Conservation (phyloP, 2,888 invertebrate species). For the Arrhopalites spinosus region DNA sequence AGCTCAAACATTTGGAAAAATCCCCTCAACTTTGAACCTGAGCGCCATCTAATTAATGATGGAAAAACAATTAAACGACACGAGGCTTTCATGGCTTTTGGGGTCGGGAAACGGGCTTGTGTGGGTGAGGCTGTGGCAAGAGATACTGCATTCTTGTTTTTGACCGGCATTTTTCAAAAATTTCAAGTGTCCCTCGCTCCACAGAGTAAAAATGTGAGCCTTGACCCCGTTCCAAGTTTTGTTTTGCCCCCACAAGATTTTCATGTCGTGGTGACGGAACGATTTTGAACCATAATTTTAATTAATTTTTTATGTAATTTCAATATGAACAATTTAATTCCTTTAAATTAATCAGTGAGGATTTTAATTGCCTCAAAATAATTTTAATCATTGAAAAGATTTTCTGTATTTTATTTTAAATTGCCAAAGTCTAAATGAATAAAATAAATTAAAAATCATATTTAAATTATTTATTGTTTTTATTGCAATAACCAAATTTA, state of each 20-base stretch:
- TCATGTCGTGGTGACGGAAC: not conserved
- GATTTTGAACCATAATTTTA: too few species aligned
- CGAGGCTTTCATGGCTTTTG: constrained; percentile 5
- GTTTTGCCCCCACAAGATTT: not conserved
- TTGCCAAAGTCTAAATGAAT: too few species aligned
- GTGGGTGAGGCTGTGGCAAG: not conserved
- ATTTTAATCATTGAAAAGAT: too few species aligned
- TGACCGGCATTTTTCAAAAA: not conserved
- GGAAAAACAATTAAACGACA: not conserved
- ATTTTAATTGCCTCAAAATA: too few species aligned
- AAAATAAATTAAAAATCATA: too few species aligned
- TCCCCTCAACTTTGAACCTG: not conserved
- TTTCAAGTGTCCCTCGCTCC: not conserved
- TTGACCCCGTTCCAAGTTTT: not conserved
- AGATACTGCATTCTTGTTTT: constrained; percentile 20
- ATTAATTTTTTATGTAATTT: too few species aligned
- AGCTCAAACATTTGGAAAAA: not conserved
- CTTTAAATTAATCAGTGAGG: too few species aligned
- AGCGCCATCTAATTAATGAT: not conserved
- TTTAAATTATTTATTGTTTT: too few species aligned
- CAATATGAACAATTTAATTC: too few species aligned
- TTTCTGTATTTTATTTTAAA: too few species aligned
- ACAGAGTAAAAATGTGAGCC: not conserved
- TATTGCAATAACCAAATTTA: too few species aligned
- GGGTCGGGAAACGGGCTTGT: constrained; percentile 8